These are phyloP conservation scores for Malurus elegans DNA, from an alignment of 2,113 vertebrate species.

Conservation along the genomic window DNA sequence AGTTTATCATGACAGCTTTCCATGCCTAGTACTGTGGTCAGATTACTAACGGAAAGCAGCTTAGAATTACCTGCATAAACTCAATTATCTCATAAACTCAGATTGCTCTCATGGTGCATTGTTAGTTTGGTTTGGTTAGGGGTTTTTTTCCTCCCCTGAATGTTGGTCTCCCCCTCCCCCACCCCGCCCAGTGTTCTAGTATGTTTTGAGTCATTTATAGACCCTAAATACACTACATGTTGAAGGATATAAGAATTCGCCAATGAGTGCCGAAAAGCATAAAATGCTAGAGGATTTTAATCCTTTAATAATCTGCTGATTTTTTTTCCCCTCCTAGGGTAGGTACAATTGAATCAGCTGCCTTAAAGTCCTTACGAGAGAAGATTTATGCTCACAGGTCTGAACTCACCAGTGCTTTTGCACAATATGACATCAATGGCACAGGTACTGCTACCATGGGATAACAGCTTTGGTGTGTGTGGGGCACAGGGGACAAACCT, in stretches of 20 bases:
- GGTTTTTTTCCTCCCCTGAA: fast-evolving
- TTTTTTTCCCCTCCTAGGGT: conserved; percentile 75
- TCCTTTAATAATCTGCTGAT: background rate
- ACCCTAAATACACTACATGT: background rate
- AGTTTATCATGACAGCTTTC: conserved; percentile 2
- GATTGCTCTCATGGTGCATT: background rate
- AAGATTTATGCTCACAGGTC: conserved; percentile 85
- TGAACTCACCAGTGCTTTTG: conserved; percentile 82
- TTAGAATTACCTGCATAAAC: conserved; percentile 7
- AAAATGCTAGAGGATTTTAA: background rate
- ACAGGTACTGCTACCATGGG: conserved; percentile 71
- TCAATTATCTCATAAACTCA: background rate
- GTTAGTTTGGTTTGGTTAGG: background rate
- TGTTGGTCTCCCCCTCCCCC: background rate
- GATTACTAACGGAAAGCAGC: conserved; percentile 4
- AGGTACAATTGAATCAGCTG: conserved; percentile 82
- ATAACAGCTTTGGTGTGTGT: background rate
- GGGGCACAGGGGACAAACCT: background rate
- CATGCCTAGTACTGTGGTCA: background rate
- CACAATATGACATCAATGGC: conserved; percentile 73
- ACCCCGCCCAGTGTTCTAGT: background rate
- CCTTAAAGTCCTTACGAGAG: conserved; percentile 85
- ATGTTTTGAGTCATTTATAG: background rate
- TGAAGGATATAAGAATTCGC: background rate
- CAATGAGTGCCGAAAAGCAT: background rate